Conservation (phyloP, 1,140 invertebrate genomes). For the Mizuhopecten yessoensis region DNA sequence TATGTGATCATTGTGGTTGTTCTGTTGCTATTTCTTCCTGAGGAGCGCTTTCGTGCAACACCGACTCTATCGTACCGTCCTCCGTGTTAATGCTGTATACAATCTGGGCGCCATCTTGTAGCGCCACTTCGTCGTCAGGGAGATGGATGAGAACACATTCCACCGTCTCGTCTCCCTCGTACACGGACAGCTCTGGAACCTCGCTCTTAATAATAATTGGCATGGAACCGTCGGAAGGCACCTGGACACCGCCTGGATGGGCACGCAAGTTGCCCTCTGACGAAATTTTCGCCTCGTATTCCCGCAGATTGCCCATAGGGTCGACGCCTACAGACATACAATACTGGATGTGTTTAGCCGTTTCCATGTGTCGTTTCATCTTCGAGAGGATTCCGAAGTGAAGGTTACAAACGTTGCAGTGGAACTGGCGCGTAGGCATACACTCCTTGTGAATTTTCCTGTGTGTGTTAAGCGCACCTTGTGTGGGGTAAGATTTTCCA, state of each 20-base stretch:
- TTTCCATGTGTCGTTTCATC: conserved; percentile 54
- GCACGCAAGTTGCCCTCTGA: neutral
- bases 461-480: conserved; percentile 55
- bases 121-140: neutral
- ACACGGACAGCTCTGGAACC: neutral
- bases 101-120: conserved; percentile 31
- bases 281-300: neutral
- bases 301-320: neutral
- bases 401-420: conserved; percentile 48
- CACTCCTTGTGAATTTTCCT: conserved; percentile 45
- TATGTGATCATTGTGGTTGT: neutral
- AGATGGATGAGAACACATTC: neutral
- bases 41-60: neutral
- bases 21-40: neutral
- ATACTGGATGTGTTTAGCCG: conserved; percentile 56
- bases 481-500: conserved; percentile 45
- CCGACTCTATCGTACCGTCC: neutral
- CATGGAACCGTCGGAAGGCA: neutral
- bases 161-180: neutral
- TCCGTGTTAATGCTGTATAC: conserved; percentile 1
- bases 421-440: neutral
- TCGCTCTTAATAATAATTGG: neutral
- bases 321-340: conserved; percentile 44
- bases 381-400: conserved; percentile 56
- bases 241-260: neutral